These are phyloP conservation scores for Tetragonula carbonaria DNA, from an alignment of 2,888 invertebrate genomes.

Conservation along the genomic window DNA sequence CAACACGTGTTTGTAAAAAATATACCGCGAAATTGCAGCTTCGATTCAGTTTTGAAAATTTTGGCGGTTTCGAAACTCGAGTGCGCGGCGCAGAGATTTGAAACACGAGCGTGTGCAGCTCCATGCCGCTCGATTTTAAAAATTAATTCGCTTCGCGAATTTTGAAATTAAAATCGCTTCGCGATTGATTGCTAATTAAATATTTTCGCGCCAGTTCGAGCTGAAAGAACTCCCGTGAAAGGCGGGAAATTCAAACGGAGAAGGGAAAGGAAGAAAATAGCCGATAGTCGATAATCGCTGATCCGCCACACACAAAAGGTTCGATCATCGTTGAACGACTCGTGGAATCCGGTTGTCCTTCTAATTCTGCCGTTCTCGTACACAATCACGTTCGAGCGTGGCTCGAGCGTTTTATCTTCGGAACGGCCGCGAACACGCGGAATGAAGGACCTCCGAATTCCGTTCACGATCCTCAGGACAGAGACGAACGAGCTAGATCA, in stretches of 20 bases:
- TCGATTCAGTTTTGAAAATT: not conserved
- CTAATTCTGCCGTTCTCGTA: conserved; percentile 40
- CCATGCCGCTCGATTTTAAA: not conserved
- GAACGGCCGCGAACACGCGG: conserved; percentile 30
- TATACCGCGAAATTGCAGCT: no score
- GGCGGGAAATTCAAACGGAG: no score
- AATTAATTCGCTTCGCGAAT: not conserved
- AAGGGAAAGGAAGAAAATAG: not conserved
- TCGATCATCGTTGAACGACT: conserved; percentile 38
- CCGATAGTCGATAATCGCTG: conserved; percentile 16
- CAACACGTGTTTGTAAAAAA: not conserved
- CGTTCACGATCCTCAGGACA: conserved; percentile 54
- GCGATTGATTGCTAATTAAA: not conserved
- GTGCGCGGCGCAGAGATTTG: not conserved
- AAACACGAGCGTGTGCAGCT: no score
- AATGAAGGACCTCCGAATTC: conserved; percentile 53
- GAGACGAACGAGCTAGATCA: conserved; percentile 55
- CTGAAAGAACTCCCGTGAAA: not conserved
- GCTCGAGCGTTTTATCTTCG: conserved; percentile 28
- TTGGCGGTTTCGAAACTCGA: no score
- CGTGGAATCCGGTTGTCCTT: conserved; percentile 61
- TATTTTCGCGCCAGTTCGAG: not conserved
- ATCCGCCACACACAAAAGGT: conserved; percentile 27
- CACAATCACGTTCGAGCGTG: conserved; percentile 33
- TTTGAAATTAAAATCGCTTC: not conserved